Evolutionary conservation across 2,113 vertebrate genomes (phyloP).

Genomic region (Dicrurus megarhynchus): DNA sequence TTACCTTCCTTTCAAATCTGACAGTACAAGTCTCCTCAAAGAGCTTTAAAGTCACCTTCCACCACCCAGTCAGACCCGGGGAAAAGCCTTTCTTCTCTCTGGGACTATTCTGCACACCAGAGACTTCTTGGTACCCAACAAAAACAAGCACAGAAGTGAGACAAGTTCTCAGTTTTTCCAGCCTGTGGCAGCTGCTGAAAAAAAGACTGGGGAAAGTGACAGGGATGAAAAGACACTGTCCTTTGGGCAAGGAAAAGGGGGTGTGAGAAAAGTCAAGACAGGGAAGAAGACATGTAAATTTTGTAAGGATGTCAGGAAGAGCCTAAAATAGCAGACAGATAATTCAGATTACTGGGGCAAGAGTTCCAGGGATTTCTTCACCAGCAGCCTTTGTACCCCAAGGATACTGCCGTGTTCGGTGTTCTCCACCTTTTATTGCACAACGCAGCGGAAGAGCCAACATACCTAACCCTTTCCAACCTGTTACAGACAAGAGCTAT

Average conservation of each 20-base stretch:
- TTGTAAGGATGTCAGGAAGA: background rate
- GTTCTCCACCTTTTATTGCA: background rate
- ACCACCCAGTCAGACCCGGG: background rate
- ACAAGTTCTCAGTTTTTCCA: background rate
- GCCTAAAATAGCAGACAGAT: background rate
- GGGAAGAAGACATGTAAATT: background rate
- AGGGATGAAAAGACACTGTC: background rate
- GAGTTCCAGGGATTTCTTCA: background rate
- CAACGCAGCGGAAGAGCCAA: background rate
- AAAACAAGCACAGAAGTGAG: background rate
- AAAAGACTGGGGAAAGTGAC: background rate
- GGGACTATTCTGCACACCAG: background rate
- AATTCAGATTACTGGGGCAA: background rate
- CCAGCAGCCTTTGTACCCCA: background rate
- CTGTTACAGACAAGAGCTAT: background rate
- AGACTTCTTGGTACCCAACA: background rate
- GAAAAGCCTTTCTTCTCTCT: background rate
- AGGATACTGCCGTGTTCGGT: background rate
- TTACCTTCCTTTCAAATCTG: background rate
- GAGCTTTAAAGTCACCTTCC: background rate
- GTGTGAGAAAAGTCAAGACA: background rate
- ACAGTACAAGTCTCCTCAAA: background rate
- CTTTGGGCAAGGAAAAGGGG: background rate
- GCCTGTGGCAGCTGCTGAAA: background rate
- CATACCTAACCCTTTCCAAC: background rate